Evolutionary conservation across 2,888 invertebrate genomes (phyloP).

Genomic region (Xestia rhomboidea): DNA sequence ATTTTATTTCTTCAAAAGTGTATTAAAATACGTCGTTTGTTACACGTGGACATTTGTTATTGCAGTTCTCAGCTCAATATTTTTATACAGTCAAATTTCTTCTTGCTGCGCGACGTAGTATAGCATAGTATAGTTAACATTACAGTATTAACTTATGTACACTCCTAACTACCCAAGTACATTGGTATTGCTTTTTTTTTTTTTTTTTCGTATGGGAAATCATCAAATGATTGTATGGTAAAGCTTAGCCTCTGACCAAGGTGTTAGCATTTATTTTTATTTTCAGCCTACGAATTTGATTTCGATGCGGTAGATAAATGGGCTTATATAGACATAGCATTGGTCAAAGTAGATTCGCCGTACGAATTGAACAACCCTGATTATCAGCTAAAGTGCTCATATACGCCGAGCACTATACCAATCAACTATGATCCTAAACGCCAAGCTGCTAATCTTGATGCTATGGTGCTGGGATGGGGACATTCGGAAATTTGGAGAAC

Average conservation of each 20-base stretch:
- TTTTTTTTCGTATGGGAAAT: no score
- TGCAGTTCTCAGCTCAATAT: no score
- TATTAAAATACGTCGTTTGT: no score
- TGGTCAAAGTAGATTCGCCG: constrained; percentile 74
- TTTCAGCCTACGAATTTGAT: constrained; percentile 73
- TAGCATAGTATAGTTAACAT: no score
- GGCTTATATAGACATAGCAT: constrained; percentile 76
- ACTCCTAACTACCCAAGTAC: not conserved
- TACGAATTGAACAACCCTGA: constrained; percentile 62
- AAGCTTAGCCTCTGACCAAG: not conserved
- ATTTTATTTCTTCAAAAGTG: no score
- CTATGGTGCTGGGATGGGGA: constrained; percentile 73
- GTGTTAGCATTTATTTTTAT: constrained; percentile 4
- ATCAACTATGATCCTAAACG: constrained; percentile 70
- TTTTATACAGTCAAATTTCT: no score
- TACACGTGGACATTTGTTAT: no score
- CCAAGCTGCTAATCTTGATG: constrained; percentile 64
- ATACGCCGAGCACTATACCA: constrained; percentile 66
- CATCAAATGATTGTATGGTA: no score
- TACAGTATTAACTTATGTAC: no score
- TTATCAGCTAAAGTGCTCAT: constrained; percentile 65
- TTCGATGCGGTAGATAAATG: constrained; percentile 71
- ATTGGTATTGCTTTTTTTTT: not conserved
- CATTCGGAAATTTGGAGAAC: constrained; percentile 64
- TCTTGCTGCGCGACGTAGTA: no score